Base-by-base conservation (phyloP, 2,888 invertebrate species). In the Cerceris ruficornis region DNA sequence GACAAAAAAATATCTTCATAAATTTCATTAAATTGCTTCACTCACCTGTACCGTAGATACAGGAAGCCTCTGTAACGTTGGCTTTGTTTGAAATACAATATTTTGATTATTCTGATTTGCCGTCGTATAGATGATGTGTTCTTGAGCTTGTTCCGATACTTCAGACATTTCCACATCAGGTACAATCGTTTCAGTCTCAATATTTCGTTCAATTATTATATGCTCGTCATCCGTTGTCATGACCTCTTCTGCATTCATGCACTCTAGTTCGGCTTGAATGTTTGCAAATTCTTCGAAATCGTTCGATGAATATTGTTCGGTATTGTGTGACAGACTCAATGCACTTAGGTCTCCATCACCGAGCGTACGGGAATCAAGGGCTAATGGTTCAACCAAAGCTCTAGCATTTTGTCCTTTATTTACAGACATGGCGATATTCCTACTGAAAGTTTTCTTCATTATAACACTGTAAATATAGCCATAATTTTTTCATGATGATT, bases 251-350 rank as follows among this genome's bases (percentile, higher is more conserved):
- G 92, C 87, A 60, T 91, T 91, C 88, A 92, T 92, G 14, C 91
- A 91, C 67, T 93, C 92, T 43, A 93, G 82, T 80, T 93, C 93
- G 0, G 92, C 92, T 81, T 93, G 91, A 70, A 93, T 92, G 68
- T 91, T 91, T n/a, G 91, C 93, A 52, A 93, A 88, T 13, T 92
- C 89, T 76, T 93, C 93, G 81, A 93, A 92, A 43, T 93, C 93
- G 62, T 87, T 88, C 6, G 90, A 82, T 0, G 86, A 70, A 75
- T 90, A 92, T 58, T 91, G 91, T 70, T 92, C 92, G 2, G 77
- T 80, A 60, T 49, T 83, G 42, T 88, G 87, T 0, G 91, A 85
- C 9, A 92, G 76, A 57, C 84, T 88, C 59, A 92, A 79, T 55
- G 90, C 88, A 71, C 89, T 90, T 5, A 92, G 80, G 64, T 93